Conservation (phyloP, 2,113 vertebrate genomes). For the Chamaea fasciata region DNA sequence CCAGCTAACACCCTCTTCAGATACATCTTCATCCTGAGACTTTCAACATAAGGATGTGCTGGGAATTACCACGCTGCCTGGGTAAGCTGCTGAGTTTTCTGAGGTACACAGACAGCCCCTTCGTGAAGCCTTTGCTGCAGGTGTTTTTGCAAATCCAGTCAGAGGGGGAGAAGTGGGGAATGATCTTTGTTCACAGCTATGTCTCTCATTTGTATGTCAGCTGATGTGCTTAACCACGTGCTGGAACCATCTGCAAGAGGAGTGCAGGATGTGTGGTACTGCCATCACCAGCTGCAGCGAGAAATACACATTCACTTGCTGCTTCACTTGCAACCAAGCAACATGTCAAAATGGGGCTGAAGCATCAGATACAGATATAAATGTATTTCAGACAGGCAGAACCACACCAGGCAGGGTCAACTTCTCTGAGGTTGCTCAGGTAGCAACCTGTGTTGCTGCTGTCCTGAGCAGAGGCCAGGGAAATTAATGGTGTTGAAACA, state of each 20-base stretch:
- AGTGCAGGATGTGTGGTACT: not conserved
- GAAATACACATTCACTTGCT: not conserved
- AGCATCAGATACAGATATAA: not conserved
- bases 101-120: not conserved
- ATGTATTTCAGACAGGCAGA: not conserved
- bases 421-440: not conserved
- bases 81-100: not conserved
- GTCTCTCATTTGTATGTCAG: not conserved
- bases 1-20: not conserved
- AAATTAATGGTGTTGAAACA: not conserved
- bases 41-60: not conserved
- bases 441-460: not conserved
- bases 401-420: not conserved
- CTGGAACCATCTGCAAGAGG: not conserved
- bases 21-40: not conserved
- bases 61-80: not conserved
- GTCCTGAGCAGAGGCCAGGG: not conserved
- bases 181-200: not conserved
- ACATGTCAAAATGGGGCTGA: not conserved
- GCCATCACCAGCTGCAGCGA: not conserved
- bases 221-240: fast-evolving
- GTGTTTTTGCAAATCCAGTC: not conserved
- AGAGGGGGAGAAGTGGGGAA: fast-evolving
- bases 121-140: not conserved
- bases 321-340: not conserved